Conservation (phyloP, 1,140 invertebrate genomes). For the Lepidurus couesii region DNA sequence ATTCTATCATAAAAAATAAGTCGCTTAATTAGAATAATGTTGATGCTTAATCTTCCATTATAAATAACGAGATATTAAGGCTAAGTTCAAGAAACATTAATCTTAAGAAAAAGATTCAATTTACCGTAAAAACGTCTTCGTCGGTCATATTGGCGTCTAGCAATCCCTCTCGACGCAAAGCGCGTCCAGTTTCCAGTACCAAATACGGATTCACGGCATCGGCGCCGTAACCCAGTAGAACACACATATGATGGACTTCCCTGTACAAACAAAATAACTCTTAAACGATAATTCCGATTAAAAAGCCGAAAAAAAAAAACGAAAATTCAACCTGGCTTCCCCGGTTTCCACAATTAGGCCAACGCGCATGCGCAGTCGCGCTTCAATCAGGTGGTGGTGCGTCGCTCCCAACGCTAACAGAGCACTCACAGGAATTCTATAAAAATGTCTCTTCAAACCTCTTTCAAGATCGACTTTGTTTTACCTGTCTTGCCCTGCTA, state of each 20-base stretch:
- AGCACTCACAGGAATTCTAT: slow-evolving; percentile 43
- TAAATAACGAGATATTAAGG: not conserved
- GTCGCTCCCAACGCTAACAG: slow-evolving; percentile 84
- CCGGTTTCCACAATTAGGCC: slow-evolving; percentile 88
- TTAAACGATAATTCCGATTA: slow-evolving; percentile 25
- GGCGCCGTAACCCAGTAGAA: slow-evolving; percentile 91
- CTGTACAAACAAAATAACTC: slow-evolving; percentile 42
- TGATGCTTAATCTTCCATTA: not conserved
- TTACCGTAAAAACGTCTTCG: slow-evolving; percentile 73
- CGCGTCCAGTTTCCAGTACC: slow-evolving; percentile 84
- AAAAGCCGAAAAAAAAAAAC: slow-evolving; percentile 28
- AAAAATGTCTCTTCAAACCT: slow-evolving; percentile 8
- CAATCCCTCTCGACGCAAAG: slow-evolving; percentile 72
- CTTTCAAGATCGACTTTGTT: not conserved
- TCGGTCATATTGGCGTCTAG: slow-evolving; percentile 70
- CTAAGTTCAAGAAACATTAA: slow-evolving; percentile 36
- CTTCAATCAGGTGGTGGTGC: slow-evolving; percentile 93
- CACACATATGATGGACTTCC: slow-evolving; percentile 95
- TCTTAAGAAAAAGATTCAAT: slow-evolving; percentile 37
- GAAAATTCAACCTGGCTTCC: slow-evolving; percentile 63
- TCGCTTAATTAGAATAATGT: slow-evolving; percentile 32
- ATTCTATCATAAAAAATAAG: slow-evolving; percentile 46
- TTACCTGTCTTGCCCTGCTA: slow-evolving; percentile 58
- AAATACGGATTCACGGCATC: slow-evolving; percentile 97
- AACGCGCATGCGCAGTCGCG: slow-evolving; percentile 92